A percentile compares a stretch with the other conserved stretches of the same genome.
Evolutionary conservation across 2,888 invertebrate genomes (phyloP).

Genomic region (Kuschelorhynchus macadamiae): DNA sequence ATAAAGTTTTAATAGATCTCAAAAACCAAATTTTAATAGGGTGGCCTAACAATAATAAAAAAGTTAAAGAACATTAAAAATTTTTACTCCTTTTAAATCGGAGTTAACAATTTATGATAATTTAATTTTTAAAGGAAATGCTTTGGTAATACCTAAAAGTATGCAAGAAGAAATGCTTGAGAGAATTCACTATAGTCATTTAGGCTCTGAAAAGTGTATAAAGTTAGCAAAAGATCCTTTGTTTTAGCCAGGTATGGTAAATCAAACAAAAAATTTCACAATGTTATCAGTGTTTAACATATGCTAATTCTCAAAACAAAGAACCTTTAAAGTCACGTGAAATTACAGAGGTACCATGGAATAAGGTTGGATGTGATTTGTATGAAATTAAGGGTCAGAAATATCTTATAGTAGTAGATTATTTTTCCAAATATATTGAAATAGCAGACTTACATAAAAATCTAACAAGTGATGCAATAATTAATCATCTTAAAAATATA

Average conservation of each 20-base stretch:
- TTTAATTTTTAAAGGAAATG: too few species aligned
- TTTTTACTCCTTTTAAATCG: slow-evolving; percentile 11
- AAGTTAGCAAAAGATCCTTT: too few species aligned
- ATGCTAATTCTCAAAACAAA: too few species aligned
- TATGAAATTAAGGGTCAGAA: slow-evolving; percentile 6
- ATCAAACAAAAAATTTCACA: slow-evolving; percentile 2
- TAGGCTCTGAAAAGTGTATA: too few species aligned
- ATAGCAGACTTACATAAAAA: too few species aligned
- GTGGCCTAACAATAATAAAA: not conserved
- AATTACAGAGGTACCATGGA: not conserved
- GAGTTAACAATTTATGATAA: too few species aligned
- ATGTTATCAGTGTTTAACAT: not conserved
- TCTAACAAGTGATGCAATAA: too few species aligned
- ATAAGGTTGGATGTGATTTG: not conserved
- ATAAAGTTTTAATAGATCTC: not conserved
- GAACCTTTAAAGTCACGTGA: not conserved
- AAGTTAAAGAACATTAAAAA: not conserved
- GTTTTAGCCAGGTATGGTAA: not conserved
- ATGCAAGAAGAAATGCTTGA: too few species aligned
- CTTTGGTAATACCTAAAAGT: too few species aligned
- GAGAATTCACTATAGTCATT: too few species aligned
- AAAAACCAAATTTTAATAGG: not conserved
- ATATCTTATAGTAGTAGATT: slow-evolving; percentile 40
- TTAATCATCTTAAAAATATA: slow-evolving; percentile 39
- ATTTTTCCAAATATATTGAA: slow-evolving; percentile 14